Evolutionary conservation across 1,140 invertebrate species (phyloP).

Genomic region (Drosophila punjabiensis): DNA sequence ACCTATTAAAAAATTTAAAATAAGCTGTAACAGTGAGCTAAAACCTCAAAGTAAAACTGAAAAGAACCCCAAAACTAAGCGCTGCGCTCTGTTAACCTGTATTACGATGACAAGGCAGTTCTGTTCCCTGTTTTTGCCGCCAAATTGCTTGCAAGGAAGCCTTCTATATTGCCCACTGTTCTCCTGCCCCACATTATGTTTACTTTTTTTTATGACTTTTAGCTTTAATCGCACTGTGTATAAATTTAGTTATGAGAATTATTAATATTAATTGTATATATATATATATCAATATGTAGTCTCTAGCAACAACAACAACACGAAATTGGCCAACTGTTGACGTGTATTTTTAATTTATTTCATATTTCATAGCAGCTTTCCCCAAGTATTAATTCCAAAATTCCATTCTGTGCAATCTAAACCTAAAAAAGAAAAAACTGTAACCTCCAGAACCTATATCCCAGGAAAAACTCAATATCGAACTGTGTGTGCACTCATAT

Average conservation of each 20-base stretch:
- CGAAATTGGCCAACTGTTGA: conserved; percentile 60
- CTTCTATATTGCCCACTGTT: conserved; percentile 14
- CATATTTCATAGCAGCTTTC: conserved; percentile 26
- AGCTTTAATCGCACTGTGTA: conserved; percentile 71
- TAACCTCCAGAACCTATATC: conserved; percentile 23
- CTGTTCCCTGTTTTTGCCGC: conserved; percentile 62
- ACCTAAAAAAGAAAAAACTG: conserved; percentile 8
- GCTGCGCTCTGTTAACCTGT: conserved; percentile 77
- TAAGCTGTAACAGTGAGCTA: conserved; percentile 48
- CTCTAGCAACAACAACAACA: conserved; percentile 40
- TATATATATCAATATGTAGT: conserved; percentile 21
- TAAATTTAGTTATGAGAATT: conserved; percentile 79
- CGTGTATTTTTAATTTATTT: conserved; percentile 59
- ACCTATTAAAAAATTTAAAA: conserved; percentile 26
- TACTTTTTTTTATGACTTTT: conserved; percentile 68
- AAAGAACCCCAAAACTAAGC: conserved; percentile 43
- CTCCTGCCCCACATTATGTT: conserved; percentile 53
- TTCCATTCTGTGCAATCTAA: conserved; percentile 35
- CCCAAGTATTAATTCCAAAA: conserved; percentile 50
- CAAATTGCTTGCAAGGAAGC: conserved; percentile 65
- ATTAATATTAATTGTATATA: conserved; percentile 74
- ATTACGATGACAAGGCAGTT: conserved; percentile 65
- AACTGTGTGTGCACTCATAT: conserved; percentile 38
- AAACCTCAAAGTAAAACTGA: conserved; percentile 37
- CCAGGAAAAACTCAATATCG: conserved; percentile 40